Evolutionary conservation across 1,140 invertebrate species (phyloP).

Genomic region (Zaprionus camerounensis): DNA sequence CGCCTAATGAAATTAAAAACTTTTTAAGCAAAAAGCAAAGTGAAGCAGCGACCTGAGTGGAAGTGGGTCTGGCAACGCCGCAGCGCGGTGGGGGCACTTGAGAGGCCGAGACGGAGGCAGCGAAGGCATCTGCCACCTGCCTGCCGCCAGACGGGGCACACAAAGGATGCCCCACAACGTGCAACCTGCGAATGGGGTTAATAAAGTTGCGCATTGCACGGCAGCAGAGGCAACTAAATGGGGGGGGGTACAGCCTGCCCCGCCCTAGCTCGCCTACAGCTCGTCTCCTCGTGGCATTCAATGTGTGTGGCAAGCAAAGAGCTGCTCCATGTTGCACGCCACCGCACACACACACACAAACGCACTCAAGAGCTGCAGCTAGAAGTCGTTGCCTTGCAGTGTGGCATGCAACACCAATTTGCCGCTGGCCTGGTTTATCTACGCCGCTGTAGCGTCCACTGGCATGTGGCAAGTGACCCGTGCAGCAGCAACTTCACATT

Average conservation of each 20-base stretch:
- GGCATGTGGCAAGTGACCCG: slow-evolving; percentile 33
- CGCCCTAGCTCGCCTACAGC: neutral
- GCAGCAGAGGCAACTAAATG: neutral
- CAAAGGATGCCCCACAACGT: slow-evolving; percentile 50
- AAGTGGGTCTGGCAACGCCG: neutral
- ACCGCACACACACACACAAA: slow-evolving; percentile 21
- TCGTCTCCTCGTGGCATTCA: neutral
- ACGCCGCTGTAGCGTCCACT: neutral
- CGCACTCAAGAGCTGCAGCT: neutral
- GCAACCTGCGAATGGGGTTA: slow-evolving; percentile 67
- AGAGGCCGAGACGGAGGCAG: neutral
- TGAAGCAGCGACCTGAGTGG: slow-evolving; percentile 44
- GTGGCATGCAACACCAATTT: slow-evolving; percentile 29
- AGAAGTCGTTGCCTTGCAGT: slow-evolving; percentile 13
- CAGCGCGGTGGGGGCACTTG: slow-evolving; percentile 4
- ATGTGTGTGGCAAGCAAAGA: slow-evolving; percentile 28
- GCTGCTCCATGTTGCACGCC: slow-evolving; percentile 31
- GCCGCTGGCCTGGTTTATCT: slow-evolving; percentile 37
- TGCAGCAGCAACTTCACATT: slow-evolving; percentile 37
- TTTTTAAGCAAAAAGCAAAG: slow-evolving; percentile 60
- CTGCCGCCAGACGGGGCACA: slow-evolving; percentile 30
- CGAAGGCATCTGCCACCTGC: slow-evolving; percentile 24
- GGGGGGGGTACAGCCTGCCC: neutral
- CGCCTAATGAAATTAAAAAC: slow-evolving; percentile 78
- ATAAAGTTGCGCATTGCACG: slow-evolving; percentile 69